Conservation (phyloP, 2,888 invertebrate species). For the Anthrax anthrax region DNA sequence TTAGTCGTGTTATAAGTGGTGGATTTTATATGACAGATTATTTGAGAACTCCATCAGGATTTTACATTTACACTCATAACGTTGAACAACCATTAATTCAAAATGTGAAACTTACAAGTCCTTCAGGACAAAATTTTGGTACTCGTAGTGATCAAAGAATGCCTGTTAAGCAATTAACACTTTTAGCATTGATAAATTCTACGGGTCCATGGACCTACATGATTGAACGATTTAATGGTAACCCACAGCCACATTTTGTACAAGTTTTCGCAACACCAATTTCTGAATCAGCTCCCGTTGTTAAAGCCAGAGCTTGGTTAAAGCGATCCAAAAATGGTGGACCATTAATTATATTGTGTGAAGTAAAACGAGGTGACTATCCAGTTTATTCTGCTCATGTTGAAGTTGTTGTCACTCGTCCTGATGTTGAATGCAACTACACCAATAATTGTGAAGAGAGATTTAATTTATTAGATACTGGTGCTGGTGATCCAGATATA, state of each 20-base stretch:
- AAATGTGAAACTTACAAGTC: slow-evolving; percentile 36
- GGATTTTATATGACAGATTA: slow-evolving; percentile 40
- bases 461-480: slow-evolving; percentile 42
- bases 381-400: slow-evolving; percentile 44
- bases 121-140: slow-evolving; percentile 35
- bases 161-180: slow-evolving; percentile 37
- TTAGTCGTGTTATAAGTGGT: slow-evolving; percentile 34
- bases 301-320: slow-evolving; percentile 38
- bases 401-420: slow-evolving; percentile 36
- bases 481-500: slow-evolving; percentile 49
- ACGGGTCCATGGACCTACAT: slow-evolving; percentile 45
- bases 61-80: slow-evolving; percentile 40
- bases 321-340: slow-evolving; percentile 25
- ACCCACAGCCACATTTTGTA: slow-evolving; percentile 44
- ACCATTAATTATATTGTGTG: slow-evolving; percentile 38
- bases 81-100: slow-evolving; percentile 38
- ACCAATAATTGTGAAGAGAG: slow-evolving; percentile 24
- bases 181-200: slow-evolving; percentile 39
- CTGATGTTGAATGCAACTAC: slow-evolving; percentile 16
- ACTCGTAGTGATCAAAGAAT: slow-evolving; percentile 37
- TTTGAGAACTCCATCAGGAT: slow-evolving; percentile 38
- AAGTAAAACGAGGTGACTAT: slow-evolving; percentile 39
- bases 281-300: slow-evolving; percentile 20
- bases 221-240: slow-evolving; percentile 41
- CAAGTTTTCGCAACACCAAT: slow-evolving; percentile 44